These are phyloP conservation scores for Acleris laterana DNA, from an alignment of 2,888 invertebrate species.

Conservation along the genomic window DNA sequence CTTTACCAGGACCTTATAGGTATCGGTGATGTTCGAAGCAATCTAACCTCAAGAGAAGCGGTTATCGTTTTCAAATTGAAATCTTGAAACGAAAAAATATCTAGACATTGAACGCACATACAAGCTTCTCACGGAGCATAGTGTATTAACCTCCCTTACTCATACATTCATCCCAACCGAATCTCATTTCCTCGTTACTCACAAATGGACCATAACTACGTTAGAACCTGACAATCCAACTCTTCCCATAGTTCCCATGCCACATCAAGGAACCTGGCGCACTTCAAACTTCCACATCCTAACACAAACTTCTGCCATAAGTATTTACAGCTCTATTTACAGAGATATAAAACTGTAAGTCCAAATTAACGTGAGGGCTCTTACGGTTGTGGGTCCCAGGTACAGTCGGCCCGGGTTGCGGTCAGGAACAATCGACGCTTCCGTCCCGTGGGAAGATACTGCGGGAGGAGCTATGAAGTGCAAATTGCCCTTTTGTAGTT, in stretches of 20 bases:
- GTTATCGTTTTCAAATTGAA: too few relatives aligned
- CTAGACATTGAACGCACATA: too few relatives aligned
- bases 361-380: neutral
- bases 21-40: too few relatives aligned
- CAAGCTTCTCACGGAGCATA: too few relatives aligned
- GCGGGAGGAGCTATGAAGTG: slow-evolving; percentile 5
- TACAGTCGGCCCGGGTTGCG: slow-evolving; percentile 13
- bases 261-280: neutral
- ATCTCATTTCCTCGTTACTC: too few relatives aligned
- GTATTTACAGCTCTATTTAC: neutral
- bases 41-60: too few relatives aligned
- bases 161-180: too few relatives aligned
- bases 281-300: neutral
- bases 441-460: slow-evolving; percentile 12
- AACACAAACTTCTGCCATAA: neutral
- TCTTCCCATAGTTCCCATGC: neutral
- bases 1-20: too few relatives aligned
- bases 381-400: neutral
- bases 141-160: too few relatives aligned
- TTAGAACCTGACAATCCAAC: neutral
- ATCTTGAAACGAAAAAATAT: neutral
- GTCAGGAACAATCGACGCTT: slow-evolving; percentile 2
- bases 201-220: neutral
- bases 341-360: neutral
- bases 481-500: slow-evolving; percentile 20